Evolutionary conservation across 2,113 vertebrate genomes (phyloP).

Genomic region (Labrus mixtus): DNA sequence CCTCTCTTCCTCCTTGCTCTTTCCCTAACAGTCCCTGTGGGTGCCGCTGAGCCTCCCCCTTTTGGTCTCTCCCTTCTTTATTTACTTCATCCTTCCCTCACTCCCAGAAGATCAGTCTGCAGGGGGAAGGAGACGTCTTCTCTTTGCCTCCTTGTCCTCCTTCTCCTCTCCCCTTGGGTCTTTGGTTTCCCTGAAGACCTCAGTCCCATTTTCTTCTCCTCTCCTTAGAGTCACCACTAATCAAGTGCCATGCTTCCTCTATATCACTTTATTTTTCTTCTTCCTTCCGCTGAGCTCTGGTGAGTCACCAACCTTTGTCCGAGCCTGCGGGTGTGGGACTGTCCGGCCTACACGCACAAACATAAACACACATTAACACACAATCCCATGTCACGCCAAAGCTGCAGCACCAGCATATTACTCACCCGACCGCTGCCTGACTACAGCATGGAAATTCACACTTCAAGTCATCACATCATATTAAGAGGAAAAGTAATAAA

Average conservation of each 20-base stretch:
- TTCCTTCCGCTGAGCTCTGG: constrained; percentile 45
- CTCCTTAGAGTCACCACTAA: constrained; percentile 24
- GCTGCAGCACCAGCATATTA: constrained; percentile 44
- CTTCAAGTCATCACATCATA: constrained; percentile 38
- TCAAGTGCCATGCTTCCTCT: constrained; percentile 43
- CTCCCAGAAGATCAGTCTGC: constrained; percentile 44
- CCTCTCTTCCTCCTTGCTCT: constrained; percentile 39
- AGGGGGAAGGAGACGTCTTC: constrained; percentile 21
- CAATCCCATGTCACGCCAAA: constrained; percentile 30
- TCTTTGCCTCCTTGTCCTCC: constrained; percentile 6
- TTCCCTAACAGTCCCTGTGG: constrained; percentile 43
- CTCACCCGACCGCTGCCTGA: constrained; percentile 49
- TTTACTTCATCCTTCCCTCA: constrained; percentile 50
- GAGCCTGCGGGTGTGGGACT: constrained; percentile 39
- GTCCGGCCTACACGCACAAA: constrained; percentile 46
- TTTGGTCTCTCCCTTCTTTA: constrained; percentile 50
- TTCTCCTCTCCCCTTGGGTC: constrained; percentile 28
- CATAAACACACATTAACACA: constrained; percentile 18
- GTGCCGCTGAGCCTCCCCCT: constrained; percentile 32
- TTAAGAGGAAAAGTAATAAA: constrained; percentile 14
- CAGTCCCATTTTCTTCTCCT: background rate
- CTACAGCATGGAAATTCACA: constrained; percentile 28
- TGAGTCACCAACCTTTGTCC: constrained; percentile 74
- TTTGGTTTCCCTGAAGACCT: constrained; percentile 30
- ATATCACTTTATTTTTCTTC: constrained; percentile 49